phyloP scores from a whole-genome alignment of 1,140 invertebrate genomes.

The Achroia grisella region DNA sequence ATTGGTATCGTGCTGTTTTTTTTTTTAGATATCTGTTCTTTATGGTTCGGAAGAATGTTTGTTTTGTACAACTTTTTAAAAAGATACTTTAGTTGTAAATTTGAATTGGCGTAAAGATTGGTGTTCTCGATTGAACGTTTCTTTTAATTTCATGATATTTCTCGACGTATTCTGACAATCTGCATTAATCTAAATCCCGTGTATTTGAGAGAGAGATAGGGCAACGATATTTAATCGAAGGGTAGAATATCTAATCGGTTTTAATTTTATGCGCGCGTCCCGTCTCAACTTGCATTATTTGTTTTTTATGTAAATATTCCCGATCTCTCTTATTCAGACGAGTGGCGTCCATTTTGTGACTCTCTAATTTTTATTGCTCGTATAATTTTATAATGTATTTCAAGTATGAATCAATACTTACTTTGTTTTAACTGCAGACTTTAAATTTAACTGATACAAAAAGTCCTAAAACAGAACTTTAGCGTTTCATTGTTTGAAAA shows the following conservation, averaged over 20 bases:
- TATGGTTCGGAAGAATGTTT: conserved; percentile 40
- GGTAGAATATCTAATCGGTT: conserved; percentile 68
- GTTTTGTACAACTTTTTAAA: conserved; percentile 14
- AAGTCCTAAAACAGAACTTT: neutral
- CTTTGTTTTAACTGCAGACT: neutral
- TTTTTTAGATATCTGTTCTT: conserved; percentile 38
- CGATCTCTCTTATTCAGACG: conserved; percentile 55
- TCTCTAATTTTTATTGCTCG: conserved; percentile 15
- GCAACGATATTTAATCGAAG: conserved; percentile 70
- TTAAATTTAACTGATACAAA: neutral
- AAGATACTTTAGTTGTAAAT: conserved; percentile 9
- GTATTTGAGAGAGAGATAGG: conserved; percentile 39
- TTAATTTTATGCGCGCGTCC: conserved; percentile 71
- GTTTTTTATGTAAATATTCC: conserved; percentile 70
- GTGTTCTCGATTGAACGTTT: neutral
- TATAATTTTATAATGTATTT: neutral
- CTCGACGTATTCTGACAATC: conserved; percentile 17
- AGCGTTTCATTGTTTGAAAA: too few species aligned
- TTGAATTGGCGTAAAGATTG: conserved; percentile 5
- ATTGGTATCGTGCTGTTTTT: conserved; percentile 48
- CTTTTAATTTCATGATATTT: neutral
- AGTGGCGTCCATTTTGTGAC: conserved; percentile 43
- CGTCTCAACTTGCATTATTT: conserved; percentile 61
- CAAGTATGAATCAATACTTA: neutral
- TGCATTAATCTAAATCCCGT: conserved; percentile 51